These are phyloP conservation scores for Macrosteles quadrilineatus DNA, from an alignment of 1,140 invertebrate genomes.

Conservation along the genomic window DNA sequence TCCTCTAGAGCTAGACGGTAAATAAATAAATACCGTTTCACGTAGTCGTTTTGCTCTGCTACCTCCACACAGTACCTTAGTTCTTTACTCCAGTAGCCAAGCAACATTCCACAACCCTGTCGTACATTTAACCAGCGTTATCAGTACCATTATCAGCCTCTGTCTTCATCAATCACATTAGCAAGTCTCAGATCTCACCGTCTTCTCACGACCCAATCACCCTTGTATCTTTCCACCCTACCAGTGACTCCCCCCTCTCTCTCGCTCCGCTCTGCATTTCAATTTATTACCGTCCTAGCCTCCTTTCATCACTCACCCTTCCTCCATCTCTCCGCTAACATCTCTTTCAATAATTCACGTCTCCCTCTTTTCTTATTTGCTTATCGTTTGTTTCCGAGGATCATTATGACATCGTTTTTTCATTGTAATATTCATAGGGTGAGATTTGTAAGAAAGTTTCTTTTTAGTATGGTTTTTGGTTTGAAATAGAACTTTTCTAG, in stretches of 20 bases:
- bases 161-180: slow-evolving; percentile 3
- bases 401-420: neutral
- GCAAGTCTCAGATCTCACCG: neutral
- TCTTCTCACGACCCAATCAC: neutral
- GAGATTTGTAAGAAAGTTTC: no score
- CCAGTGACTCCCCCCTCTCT: slow-evolving; percentile 1
- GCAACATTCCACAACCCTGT: neutral
- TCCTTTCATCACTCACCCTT: slow-evolving; percentile 1
- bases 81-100: no score
- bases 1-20: no score
- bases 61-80: no score
- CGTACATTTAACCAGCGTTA: neutral
- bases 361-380: slow-evolving; percentile 1
- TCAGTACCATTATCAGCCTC: neutral
- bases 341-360: slow-evolving; percentile 20
- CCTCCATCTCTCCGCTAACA: slow-evolving; percentile 3
- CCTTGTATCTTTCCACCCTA: neutral
- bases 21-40: no score
- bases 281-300: neutral
- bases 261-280: slow-evolving; percentile 1
- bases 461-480: no score
- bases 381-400: slow-evolving; percentile 4
- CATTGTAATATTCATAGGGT: no score
- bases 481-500: no score
- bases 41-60: no score